Conservation (phyloP, 35 echinoderm and acorn worm species). For the Patiria miniata region DNA sequence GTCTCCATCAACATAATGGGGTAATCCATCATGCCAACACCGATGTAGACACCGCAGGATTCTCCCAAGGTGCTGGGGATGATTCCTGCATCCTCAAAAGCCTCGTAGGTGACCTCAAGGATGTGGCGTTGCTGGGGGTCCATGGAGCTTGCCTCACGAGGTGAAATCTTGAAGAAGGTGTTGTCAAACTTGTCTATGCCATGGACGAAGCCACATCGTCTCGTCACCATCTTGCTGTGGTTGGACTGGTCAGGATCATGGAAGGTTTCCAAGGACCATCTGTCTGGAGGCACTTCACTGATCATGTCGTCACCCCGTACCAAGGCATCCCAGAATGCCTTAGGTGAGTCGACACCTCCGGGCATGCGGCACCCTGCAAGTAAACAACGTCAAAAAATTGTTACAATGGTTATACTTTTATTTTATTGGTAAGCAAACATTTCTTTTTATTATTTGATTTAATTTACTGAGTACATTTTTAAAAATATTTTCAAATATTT, state of each 20-base stretch:
- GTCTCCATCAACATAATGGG: conserved; percentile 77
- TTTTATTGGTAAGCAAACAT: too few relatives aligned
- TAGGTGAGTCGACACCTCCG: conserved; percentile 61
- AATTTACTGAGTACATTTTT: too few relatives aligned
- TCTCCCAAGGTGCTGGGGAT: conserved; percentile 56
- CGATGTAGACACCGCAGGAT: conserved; percentile 84
- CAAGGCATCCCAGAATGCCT: conserved; percentile 82
- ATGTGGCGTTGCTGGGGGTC: conserved; percentile 88
- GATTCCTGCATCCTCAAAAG: conserved; percentile 93
- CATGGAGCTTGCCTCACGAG: conserved; percentile 83
- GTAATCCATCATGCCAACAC: conserved; percentile 95
- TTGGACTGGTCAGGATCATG: conserved; percentile 83
- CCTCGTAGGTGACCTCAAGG: conserved; percentile 86
- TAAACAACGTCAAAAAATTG: not conserved
- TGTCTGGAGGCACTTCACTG: conserved; percentile 70
- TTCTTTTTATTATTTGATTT: too few relatives aligned
- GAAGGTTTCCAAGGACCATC: conserved; percentile 80
- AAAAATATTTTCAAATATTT: too few relatives aligned
- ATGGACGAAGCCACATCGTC: conserved; percentile 73
- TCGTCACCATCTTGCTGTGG: conserved; percentile 88
- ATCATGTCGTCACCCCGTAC: conserved; percentile 73
- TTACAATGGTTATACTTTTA: too few relatives aligned
- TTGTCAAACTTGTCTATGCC: conserved; percentile 84
- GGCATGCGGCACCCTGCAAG: conserved; percentile 35
- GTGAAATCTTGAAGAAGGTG: conserved; percentile 88